Percentiles rank a stretch among this genome's conserved stretches.
Conservation (phyloP, 2,113 vertebrate genomes). For the Empidonax traillii region DNA sequence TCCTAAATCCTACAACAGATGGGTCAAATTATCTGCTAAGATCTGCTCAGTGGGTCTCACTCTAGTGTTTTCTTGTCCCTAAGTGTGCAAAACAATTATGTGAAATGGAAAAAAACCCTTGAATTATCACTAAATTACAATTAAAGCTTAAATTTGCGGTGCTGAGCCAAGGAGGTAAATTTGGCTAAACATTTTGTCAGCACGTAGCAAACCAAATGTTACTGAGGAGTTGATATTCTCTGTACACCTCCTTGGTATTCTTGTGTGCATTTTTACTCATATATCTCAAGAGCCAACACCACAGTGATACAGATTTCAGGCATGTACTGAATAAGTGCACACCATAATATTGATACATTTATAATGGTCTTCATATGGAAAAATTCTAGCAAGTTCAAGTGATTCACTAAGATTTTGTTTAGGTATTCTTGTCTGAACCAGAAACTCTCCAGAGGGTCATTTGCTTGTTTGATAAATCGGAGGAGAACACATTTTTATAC, state of each 20-base stretch:
- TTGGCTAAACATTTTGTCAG: background rate
- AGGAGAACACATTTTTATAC: constrained; percentile 60
- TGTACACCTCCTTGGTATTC: background rate
- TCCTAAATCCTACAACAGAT: constrained; percentile 39
- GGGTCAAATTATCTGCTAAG: constrained; percentile 40
- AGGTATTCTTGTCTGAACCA: constrained; percentile 66
- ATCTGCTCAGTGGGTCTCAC: background rate
- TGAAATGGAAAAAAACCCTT: background rate
- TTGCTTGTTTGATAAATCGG: constrained; percentile 71
- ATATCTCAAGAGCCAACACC: background rate
- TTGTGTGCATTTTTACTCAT: background rate
- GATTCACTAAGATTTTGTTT: constrained; percentile 53
- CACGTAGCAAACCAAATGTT: background rate
- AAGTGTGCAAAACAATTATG: background rate
- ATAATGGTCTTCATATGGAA: constrained; percentile 52
- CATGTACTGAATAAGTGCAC: background rate
- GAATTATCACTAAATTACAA: background rate
- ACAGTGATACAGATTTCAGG: background rate
- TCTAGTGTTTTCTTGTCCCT: background rate
- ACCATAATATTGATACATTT: constrained; percentile 44
- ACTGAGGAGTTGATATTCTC: background rate
- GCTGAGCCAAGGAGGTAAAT: background rate
- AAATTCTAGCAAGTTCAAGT: constrained; percentile 49
- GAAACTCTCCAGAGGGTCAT: constrained; percentile 62
- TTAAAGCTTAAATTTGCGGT: background rate